Evolutionary conservation across 1,140 invertebrate species (phyloP).

Genomic region (Scaptomyza hsui): DNA sequence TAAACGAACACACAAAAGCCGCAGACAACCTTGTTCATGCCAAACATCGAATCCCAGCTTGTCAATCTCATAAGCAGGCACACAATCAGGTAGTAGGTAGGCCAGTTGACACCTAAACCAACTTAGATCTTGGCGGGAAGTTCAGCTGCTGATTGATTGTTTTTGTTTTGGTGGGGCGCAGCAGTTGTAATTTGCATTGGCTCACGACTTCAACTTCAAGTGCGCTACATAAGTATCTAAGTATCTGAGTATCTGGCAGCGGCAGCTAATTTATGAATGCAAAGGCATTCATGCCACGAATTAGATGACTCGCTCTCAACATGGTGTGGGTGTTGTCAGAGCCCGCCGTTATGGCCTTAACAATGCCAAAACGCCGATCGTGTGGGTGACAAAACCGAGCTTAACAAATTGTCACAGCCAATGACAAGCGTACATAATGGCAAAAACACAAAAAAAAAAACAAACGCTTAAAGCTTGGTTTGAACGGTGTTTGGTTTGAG

Average conservation of each 20-base stretch:
- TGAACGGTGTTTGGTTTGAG: constrained; percentile 25
- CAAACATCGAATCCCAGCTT: constrained; percentile 56
- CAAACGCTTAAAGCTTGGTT: constrained; percentile 53
- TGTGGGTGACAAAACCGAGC: constrained; percentile 52
- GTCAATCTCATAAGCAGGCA: constrained; percentile 70
- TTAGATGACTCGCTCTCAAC: constrained; percentile 63
- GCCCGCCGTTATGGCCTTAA: constrained; percentile 30
- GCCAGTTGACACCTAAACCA: constrained; percentile 67
- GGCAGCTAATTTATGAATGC: constrained; percentile 78
- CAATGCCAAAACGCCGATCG: constrained; percentile 61
- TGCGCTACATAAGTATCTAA: constrained; percentile 57
- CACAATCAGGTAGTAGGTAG: constrained; percentile 14
- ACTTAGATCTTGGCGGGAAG: constrained; percentile 28
- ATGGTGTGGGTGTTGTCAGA: constrained; percentile 56
- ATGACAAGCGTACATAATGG: constrained; percentile 43
- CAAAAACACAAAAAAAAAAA: constrained; percentile 40
- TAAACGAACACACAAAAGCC: constrained; percentile 22
- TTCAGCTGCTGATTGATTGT: constrained; percentile 73
- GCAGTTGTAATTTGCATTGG: constrained; percentile 76
- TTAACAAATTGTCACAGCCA: constrained; percentile 51
- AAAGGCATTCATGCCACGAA: constrained; percentile 74
- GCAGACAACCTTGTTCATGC: constrained; percentile 55
- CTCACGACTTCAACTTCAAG: constrained; percentile 62
- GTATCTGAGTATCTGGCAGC: constrained; percentile 37
- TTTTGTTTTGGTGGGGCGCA: constrained; percentile 41